phyloP scores from a whole-genome alignment of 2,797 vertebrate species.

The Chelon auratus region DNA sequence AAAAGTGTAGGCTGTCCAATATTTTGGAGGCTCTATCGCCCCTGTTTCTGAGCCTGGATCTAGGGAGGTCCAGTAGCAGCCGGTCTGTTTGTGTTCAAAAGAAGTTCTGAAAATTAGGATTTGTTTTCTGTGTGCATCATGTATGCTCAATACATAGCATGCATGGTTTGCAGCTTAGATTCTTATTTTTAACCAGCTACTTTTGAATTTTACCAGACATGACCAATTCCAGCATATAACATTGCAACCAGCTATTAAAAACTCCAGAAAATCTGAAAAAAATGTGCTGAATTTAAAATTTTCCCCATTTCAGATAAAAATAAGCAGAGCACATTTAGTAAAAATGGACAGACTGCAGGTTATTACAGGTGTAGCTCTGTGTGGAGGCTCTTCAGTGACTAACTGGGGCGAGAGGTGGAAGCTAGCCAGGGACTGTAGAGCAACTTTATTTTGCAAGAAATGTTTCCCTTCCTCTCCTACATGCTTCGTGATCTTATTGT shows the following conservation, averaged over 20 bases:
- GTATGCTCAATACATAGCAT: background rate
- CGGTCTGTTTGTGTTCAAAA: too few species aligned
- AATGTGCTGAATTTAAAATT: too few species aligned
- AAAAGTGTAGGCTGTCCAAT: too few species aligned
- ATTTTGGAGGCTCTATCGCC: too few species aligned
- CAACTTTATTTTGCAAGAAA: slow-evolving; percentile 4
- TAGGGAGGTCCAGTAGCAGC: too few species aligned
- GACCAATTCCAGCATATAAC: background rate
- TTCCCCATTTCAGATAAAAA: too few species aligned
- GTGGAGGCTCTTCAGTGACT: background rate
- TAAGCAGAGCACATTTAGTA: too few species aligned
- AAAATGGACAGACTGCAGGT: too few species aligned
- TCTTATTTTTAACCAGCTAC: background rate
- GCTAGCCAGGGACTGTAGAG: background rate
- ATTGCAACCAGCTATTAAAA: background rate
- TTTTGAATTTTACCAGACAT: background rate
- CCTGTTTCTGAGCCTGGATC: too few species aligned
- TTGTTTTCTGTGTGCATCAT: background rate
- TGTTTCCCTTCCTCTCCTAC: slow-evolving; percentile 3
- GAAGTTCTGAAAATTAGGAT: too few species aligned
- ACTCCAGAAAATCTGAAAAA: too few species aligned
- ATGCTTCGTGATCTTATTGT: slow-evolving; percentile 27
- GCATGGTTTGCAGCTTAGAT: background rate
- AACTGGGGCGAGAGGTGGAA: background rate
- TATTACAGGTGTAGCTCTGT: background rate